Evolutionary conservation across 1,140 invertebrate genomes (phyloP).

Genomic region (Zaprionus ornatus): DNA sequence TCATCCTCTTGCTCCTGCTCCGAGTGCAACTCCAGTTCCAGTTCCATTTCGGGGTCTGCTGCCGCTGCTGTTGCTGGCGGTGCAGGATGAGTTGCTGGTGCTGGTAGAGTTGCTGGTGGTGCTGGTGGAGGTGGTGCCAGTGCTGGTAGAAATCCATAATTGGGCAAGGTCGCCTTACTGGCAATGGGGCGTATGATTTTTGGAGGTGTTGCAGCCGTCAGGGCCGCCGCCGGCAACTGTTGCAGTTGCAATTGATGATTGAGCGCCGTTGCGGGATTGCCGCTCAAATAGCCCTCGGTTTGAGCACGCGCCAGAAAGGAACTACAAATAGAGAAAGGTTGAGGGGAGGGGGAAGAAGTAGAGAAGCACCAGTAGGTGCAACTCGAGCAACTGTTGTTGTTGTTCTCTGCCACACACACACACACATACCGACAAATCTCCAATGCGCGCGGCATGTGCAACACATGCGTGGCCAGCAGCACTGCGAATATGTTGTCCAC

Average conservation of each 20-base stretch:
- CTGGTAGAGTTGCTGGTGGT: neutral
- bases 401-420: neutral
- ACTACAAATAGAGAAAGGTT: slow-evolving; percentile 29
- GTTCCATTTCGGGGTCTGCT: neutral
- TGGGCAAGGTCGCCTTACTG: slow-evolving; percentile 77
- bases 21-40: neutral
- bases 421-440: slow-evolving; percentile 86
- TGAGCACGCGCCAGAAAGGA: slow-evolving; percentile 84
- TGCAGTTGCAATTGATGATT: slow-evolving; percentile 27
- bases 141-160: slow-evolving; percentile 67
- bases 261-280: slow-evolving; percentile 10
- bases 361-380: no score
- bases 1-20: slow-evolving; percentile 40
- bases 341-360: neutral
- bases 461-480: slow-evolving; percentile 88
- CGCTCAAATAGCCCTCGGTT: slow-evolving; percentile 76
- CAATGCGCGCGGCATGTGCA: slow-evolving; percentile 90
- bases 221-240: slow-evolving; percentile 22
- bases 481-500: slow-evolving; percentile 90
- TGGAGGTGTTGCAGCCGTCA: neutral
- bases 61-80: neutral
- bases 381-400: neutral
- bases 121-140: neutral
- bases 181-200: slow-evolving; percentile 55
- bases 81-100: slow-evolving; percentile 4